Evolutionary conservation across 2,797 vertebrate species (phyloP).

Genomic region (Amblyraja radiata): DNA sequence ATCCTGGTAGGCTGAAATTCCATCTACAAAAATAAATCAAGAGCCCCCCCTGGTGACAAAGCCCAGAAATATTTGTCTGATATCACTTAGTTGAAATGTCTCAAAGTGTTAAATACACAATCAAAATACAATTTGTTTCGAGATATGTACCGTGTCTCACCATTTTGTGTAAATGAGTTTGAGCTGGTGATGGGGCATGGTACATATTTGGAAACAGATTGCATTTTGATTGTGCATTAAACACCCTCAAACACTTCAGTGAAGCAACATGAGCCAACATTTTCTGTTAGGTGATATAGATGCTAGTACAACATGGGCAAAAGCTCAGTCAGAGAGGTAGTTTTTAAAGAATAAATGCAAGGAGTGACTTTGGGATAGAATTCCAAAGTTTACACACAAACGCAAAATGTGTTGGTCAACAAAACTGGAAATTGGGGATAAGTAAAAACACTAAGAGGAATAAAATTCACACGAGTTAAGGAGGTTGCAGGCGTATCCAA

Average conservation of each 20-base stretch:
- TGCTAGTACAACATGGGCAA: background rate
- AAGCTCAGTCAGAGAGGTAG: background rate
- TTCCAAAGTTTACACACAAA: background rate
- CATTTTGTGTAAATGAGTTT: too few species aligned
- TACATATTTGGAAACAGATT: background rate
- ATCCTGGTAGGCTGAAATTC: background rate
- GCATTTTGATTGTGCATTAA: background rate
- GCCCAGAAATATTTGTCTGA: too few species aligned
- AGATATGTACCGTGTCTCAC: too few species aligned
- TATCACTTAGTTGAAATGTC: too few species aligned
- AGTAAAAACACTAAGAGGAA: background rate
- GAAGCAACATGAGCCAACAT: background rate
- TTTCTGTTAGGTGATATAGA: background rate
- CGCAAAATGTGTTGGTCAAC: too few species aligned
- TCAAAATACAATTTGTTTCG: too few species aligned
- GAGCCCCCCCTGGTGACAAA: conserved; percentile 12
- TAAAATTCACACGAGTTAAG: background rate
- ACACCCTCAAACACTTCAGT: background rate
- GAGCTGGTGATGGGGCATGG: too few species aligned
- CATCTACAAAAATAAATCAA: background rate
- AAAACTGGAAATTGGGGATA: background rate
- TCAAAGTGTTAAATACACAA: too few species aligned
- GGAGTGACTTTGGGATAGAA: background rate
- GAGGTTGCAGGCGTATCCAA: background rate
- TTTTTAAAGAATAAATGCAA: background rate